Base-by-base conservation (phyloP, 2,888 invertebrate species). In the Athrips mouffetella region DNA sequence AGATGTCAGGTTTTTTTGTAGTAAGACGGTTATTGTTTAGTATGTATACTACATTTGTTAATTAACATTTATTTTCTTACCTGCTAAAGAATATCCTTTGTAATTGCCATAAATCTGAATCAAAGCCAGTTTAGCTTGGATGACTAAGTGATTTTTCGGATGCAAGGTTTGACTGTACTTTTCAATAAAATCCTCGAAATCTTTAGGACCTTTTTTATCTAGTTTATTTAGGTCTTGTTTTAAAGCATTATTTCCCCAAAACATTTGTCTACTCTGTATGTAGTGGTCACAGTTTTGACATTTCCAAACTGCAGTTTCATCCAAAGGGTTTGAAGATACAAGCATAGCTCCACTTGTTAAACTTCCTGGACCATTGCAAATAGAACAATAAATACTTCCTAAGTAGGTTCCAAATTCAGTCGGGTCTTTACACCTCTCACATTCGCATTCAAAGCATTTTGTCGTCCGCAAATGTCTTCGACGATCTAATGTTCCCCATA, bases 391-490 rank as follows among this genome's bases (percentile, higher is more conserved):
- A 40, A 93, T 90, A 0, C 92, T 90, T 1, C 93, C 92, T 13
- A 91, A 70, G 73, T 90, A 87, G 10, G 91, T 92, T 5, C 90
- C 91, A 39, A 93, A 73, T 70, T 94, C 94, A 0, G 92, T 92
- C 3, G 93, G 91, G 76, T 94, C 94, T 21, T 69, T 74, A 62
- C 94, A 94, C 51, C 94, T 84, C 0, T 79, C 74, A 59, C 94
- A 94, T 31, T 76, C 76, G 62, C 94, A 94, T 44, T 90, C 90
- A 57, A 94, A 94, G 68, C 92, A 92, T 75, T 94, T 94, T 1
- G 86, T 83, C 45, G 81, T 83, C 57, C 80, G 85, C 2, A 94
- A 75, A 72, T 91, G 91, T 57, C 88, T 80, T 57, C 93, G 78
- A 41, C 94, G 81, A 51, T 91, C 90, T 11, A 92, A 77, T 1